phyloP scores from a whole-genome alignment of 2,888 invertebrate species.

The Calameuta idolon region DNA sequence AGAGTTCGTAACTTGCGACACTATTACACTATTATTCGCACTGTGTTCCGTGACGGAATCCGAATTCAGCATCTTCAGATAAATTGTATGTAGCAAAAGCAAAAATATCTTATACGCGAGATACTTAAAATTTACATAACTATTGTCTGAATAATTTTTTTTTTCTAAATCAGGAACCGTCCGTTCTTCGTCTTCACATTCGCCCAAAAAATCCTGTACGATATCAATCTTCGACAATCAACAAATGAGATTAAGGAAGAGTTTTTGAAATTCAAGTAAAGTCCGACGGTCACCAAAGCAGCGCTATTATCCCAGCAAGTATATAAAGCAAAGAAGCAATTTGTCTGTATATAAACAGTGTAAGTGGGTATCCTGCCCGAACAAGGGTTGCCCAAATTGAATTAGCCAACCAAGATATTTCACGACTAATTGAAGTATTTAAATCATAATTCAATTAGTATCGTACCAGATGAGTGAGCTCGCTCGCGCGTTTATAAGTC shows the following conservation, averaged over 20 bases:
- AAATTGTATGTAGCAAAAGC: neutral
- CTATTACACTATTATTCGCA: constrained; percentile 42
- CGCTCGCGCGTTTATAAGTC: constrained; percentile 18
- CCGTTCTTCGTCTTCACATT: neutral
- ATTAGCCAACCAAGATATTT: constrained; percentile 28
- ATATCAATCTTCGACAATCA: neutral
- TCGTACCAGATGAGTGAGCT: neutral
- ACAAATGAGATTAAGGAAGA: neutral
- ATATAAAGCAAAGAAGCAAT: neutral
- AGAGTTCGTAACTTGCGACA: constrained; percentile 50
- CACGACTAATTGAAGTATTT: constrained; percentile 51
- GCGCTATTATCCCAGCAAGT: neutral
- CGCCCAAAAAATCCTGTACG: neutral
- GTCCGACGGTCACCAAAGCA: neutral
- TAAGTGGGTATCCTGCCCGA: neutral
- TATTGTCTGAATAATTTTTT: neutral
- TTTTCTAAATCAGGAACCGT: neutral
- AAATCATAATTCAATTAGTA: constrained; percentile 43
- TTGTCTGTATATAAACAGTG: neutral
- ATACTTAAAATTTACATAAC: neutral
- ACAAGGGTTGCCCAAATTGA: constrained; percentile 10
- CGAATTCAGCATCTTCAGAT: constrained; percentile 49
- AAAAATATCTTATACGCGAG: neutral
- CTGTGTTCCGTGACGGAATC: constrained; percentile 38
- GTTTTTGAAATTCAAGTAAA: neutral